phyloP scores from a whole-genome alignment of 2,797 vertebrate genomes.

The Heteromormyrus szaboi region DNA sequence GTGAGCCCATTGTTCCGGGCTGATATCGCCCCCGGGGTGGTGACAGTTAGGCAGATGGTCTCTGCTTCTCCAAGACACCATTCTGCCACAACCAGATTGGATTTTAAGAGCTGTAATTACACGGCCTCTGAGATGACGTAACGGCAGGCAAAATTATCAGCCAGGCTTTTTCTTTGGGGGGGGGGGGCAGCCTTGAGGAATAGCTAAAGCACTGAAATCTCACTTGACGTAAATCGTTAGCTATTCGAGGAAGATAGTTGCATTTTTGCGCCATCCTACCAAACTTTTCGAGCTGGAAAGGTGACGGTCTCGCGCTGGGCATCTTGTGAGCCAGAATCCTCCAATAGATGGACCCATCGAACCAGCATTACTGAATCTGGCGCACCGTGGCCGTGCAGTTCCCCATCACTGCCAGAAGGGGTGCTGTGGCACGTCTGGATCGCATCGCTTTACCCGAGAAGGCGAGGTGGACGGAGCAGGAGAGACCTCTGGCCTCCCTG shows the following conservation, averaged over 20 bases:
- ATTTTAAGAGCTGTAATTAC: constrained; percentile 13
- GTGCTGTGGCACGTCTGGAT: not conserved
- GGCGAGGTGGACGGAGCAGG: not conserved
- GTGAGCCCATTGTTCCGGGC: constrained; percentile 30
- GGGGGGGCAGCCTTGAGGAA: not conserved
- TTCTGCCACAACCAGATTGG: constrained; percentile 34
- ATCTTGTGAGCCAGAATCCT: not conserved
- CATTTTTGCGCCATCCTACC: not conserved
- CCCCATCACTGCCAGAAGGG: not conserved
- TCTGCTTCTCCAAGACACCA: constrained; percentile 14
- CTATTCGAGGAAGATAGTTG: not conserved
- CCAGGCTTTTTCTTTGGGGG: too few species aligned
- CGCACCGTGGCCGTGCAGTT: not conserved
- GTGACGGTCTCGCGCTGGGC: not conserved
- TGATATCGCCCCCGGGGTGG: constrained; percentile 26
- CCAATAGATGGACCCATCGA: not conserved
- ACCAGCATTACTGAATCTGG: not conserved
- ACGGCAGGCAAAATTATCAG: not conserved
- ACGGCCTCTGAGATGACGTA: not conserved
- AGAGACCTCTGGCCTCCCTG: not conserved
- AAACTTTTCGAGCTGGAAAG: not conserved
- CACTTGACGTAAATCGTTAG: not conserved
- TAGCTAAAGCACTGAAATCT: not conserved
- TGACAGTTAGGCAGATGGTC: constrained; percentile 35
- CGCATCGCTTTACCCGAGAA: not conserved